Conservation (phyloP, 2,888 invertebrate species). For the Phalera bucephala region DNA sequence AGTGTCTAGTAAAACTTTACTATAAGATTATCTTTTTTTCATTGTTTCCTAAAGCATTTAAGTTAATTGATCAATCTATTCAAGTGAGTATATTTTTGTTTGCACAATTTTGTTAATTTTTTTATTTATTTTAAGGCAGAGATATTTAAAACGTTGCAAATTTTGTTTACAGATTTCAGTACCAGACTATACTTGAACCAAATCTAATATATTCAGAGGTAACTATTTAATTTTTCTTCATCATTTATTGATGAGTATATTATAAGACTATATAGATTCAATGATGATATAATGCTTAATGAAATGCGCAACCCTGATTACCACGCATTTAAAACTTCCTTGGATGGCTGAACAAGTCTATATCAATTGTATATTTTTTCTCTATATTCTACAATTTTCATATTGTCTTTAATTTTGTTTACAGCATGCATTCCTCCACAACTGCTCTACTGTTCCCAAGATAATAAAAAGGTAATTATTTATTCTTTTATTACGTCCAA, state of each 20-base stretch:
- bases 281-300: conserved; percentile 79
- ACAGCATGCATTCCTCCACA: too few species aligned
- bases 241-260: too few species aligned
- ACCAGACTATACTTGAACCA: too few species aligned
- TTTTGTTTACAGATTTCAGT: background rate
- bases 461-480: conserved; percentile 21
- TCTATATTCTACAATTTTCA: too few species aligned
- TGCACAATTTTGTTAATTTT: background rate
- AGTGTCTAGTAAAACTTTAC: conserved; percentile 47
- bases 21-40: conserved; percentile 13
- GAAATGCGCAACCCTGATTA: conserved; percentile 81
- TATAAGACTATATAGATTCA: too few species aligned
- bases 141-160: too few species aligned
- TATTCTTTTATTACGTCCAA: conserved; percentile 32
- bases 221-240: too few species aligned
- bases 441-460: too few species aligned
- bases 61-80: background rate
- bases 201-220: too few species aligned
- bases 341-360: conserved; percentile 77
- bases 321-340: conserved; percentile 81
- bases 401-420: too few species aligned
- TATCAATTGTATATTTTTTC: too few species aligned
- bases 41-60: conserved; percentile 9
- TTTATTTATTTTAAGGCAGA: background rate
- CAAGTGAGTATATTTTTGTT: background rate